These are phyloP conservation scores for Embiotoca jacksoni DNA, from an alignment of 2,113 vertebrate species.

Conservation along the genomic window DNA sequence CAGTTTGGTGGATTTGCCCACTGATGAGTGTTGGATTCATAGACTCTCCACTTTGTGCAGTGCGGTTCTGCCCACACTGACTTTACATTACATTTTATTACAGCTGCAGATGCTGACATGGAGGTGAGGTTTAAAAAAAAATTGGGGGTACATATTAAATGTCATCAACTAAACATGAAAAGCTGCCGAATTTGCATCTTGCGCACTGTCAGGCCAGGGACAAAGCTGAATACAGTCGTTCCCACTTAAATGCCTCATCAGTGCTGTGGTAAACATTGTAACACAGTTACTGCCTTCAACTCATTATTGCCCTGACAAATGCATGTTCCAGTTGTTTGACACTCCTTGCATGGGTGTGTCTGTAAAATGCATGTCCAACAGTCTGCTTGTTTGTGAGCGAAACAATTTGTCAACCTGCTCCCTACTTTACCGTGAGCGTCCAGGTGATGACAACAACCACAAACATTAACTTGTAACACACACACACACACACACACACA, in stretches of 20 bases:
- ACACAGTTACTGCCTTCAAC: slow-evolving; percentile 11
- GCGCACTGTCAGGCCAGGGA: neutral
- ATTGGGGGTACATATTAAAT: too few relatives aligned
- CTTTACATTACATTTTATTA: too few relatives aligned
- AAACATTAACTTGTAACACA: neutral
- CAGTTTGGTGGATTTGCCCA: neutral
- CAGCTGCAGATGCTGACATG: too few relatives aligned
- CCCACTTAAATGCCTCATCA: slow-evolving; percentile 14
- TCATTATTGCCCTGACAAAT: slow-evolving; percentile 42
- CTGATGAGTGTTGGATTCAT: neutral
- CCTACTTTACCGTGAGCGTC: slow-evolving; percentile 17
- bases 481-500: slow-evolving; percentile 16
- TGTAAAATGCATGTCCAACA: neutral
- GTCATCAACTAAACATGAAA: too few relatives aligned
- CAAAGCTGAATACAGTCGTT: neutral
- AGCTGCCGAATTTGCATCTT: neutral
- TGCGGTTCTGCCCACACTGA: too few relatives aligned
- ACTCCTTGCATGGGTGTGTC: slow-evolving; percentile 6
- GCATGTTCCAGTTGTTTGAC: slow-evolving; percentile 34
- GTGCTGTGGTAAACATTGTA: slow-evolving; percentile 28
- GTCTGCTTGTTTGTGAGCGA: slow-evolving; percentile 7
- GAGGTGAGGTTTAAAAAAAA: too few relatives aligned
- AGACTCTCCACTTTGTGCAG: neutral
- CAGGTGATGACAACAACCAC: slow-evolving; percentile 26
- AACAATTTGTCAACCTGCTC: slow-evolving; percentile 34